A percentile compares a stretch with the other conserved stretches of the same genome.
Evolutionary conservation across 2,113 vertebrate species (phyloP).

Genomic region (Cryptomyrus ogoouensis): DNA sequence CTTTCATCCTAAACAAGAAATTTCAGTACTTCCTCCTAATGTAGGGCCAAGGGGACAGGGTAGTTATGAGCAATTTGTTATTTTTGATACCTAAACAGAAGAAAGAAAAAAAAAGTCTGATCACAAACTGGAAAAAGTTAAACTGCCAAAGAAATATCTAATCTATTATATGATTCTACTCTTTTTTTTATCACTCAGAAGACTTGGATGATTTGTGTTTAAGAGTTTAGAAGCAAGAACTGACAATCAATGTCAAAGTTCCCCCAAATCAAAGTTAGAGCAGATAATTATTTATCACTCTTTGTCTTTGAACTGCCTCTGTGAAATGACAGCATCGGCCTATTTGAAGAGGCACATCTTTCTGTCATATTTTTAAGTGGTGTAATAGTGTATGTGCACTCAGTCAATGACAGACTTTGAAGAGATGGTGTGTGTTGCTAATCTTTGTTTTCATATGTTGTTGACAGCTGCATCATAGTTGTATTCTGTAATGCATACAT

Average conservation of each 20-base stretch:
- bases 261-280: background rate
- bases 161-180: background rate
- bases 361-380: constrained; percentile 20
- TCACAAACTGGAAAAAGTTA: constrained; percentile 20
- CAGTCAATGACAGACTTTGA: constrained; percentile 1
- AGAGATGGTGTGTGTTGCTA: background rate
- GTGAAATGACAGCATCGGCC: constrained; percentile 33
- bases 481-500: background rate
- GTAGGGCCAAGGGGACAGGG: background rate
- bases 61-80: background rate
- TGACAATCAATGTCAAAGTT: constrained; percentile 24
- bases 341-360: constrained; percentile 1
- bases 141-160: constrained; percentile 2
- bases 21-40: constrained; percentile 10
- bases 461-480: constrained; percentile 14
- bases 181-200: background rate
- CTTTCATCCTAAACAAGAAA: background rate
- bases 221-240: constrained; percentile 17
- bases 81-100: background rate
- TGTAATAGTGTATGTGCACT: constrained; percentile 16
- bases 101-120: constrained; percentile 21
- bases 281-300: constrained; percentile 22
- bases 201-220: background rate
- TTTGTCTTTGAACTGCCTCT: constrained; percentile 29
- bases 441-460: constrained; percentile 19